These are phyloP conservation scores for Notoglanidium macrostoma DNA, from an alignment of 2,797 vertebrate species.

Conservation along the genomic window DNA sequence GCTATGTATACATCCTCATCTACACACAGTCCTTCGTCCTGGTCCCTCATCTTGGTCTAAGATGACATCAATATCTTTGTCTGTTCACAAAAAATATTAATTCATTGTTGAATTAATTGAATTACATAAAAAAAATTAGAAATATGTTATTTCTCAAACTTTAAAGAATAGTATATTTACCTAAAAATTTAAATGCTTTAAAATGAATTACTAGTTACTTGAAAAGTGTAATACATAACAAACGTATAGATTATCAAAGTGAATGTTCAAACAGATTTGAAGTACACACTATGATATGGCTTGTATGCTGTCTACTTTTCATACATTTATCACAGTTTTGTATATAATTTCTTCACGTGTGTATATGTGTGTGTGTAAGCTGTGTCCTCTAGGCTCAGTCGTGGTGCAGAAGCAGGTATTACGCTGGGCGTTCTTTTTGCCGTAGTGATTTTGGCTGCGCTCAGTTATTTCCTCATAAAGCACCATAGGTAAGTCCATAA, in stretches of 20 bases:
- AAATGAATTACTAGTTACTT: background rate
- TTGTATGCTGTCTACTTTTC: background rate
- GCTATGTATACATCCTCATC: background rate
- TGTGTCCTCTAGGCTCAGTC: background rate
- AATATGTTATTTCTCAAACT: too few relatives aligned
- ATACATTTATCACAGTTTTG: background rate
- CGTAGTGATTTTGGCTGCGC: background rate
- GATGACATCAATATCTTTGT: background rate
- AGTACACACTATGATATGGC: background rate
- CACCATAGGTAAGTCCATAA: conserved; percentile 34
- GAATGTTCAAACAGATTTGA: background rate
- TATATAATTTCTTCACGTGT: background rate
- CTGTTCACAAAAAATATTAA: too few relatives aligned
- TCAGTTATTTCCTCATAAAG: background rate
- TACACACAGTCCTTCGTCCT: background rate
- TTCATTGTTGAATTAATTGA: too few relatives aligned
- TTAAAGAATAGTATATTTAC: too few relatives aligned
- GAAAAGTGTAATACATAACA: background rate
- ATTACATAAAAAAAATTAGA: too few relatives aligned
- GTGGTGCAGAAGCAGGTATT: conserved; percentile 32
- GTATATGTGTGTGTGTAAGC: conserved; percentile 25
- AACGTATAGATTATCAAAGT: background rate
- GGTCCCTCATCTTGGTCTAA: background rate
- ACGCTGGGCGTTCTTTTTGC: conserved; percentile 13
- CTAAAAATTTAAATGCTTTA: too few relatives aligned